Base-by-base conservation (phyloP, 2,888 invertebrate species). In the Beris morrisii region DNA sequence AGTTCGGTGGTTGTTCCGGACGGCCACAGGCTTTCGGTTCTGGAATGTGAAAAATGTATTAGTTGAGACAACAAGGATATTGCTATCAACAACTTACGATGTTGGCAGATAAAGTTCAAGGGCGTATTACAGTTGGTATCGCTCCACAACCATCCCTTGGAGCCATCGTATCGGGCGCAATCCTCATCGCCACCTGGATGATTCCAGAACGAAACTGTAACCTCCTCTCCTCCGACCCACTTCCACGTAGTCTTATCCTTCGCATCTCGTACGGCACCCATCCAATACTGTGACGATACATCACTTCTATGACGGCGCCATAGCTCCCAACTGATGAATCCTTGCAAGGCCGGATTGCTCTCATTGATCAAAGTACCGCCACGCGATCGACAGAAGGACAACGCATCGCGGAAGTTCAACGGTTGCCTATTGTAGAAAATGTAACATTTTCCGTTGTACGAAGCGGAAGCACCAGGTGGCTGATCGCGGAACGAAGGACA, bases 401-500 rank as follows among this genome's bases (percentile, higher is more conserved):
- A 80, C 0, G 95, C 89, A 59, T 93, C 92, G 55, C 89, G 84
- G 81, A 95, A 93, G 72, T 85, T 87, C 70, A 90, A 79, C 0
- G 93, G 93, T 75, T 94, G 93, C 11, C 92, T 84, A 76, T 93
- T 92, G 81, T 95, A 94, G 83, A 95, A 95, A 69, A 94, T 92
- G 80, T 95, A 95, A 77, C 95, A 95, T 82, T 95, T 95, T 69
- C 95, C 95, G 74, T 95, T 95, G 83, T 95, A 95, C 0, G 95
- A 95, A 0, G 95, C 94, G 0, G 94, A 90, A 66, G 93, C 93
- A 28, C 95, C 95, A 0, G 94, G 93, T 0, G 95, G 95, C 77
- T 95, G 95, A 75, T 95, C 95, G 28, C 95, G 82, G 82, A 95
- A 95, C 73, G 93, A 92, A 0, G 95, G 95, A 76, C 95, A 95